phyloP scores from a whole-genome alignment of 2,113 vertebrate species.

The Syrrhaptes paradoxus region DNA sequence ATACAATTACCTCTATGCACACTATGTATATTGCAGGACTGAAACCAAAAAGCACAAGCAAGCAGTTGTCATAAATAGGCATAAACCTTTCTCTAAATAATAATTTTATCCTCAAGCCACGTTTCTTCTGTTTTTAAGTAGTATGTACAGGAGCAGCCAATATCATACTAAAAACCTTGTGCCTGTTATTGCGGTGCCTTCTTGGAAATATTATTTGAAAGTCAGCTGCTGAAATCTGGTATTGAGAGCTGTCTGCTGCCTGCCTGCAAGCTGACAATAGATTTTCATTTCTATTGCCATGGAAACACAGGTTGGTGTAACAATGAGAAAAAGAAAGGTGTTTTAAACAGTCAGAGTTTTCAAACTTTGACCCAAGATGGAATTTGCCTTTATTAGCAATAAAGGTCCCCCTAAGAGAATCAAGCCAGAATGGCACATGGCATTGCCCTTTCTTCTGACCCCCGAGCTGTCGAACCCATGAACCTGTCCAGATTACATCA shows the following conservation, averaged over 20 bases:
- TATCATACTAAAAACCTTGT: background rate
- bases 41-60: background rate
- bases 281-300: conserved; percentile 25
- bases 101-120: background rate
- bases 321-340: background rate
- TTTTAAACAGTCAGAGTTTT: background rate
- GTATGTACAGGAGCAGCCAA: background rate
- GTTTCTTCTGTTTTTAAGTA: background rate
- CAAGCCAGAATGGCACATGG: background rate
- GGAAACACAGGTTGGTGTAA: conserved; percentile 16
- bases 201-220: conserved; percentile 29
- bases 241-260: conserved; percentile 55
- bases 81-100: background rate
- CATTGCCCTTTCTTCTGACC: background rate
- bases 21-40: background rate
- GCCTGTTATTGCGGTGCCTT: background rate
- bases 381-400: background rate
- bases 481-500: background rate
- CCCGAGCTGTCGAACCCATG: background rate
- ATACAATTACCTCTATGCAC: background rate
- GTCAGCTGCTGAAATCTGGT: conserved; percentile 34
- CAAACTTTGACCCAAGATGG: background rate
- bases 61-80: background rate
- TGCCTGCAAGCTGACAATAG: conserved; percentile 33
- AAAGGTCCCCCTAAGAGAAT: background rate